These are phyloP conservation scores for Crematogaster levior DNA, from an alignment of 2,888 invertebrate species.

Conservation along the genomic window DNA sequence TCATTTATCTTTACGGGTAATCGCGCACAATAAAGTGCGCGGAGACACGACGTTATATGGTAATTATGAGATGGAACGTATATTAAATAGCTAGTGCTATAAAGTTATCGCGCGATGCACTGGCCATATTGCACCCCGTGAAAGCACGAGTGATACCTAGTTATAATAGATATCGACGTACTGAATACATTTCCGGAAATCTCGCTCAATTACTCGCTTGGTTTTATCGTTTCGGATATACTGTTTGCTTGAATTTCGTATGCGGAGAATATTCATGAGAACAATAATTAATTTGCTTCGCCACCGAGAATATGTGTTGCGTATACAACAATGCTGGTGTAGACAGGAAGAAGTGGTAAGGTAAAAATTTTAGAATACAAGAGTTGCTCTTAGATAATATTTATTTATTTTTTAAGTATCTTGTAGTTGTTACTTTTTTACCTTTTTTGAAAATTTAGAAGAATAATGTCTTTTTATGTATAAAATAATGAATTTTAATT, in stretches of 20 bases:
- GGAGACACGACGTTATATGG: slow-evolving; percentile 40
- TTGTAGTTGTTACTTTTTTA: not conserved
- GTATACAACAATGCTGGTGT: not conserved
- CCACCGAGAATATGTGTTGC: not conserved
- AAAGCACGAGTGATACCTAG: slow-evolving; percentile 41
- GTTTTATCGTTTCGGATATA: slow-evolving; percentile 25
- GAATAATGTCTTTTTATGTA: not conserved
- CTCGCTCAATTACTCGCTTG: slow-evolving; percentile 44
- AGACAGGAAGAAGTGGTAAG: not conserved
- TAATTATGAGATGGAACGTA: slow-evolving; percentile 49
- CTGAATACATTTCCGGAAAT: slow-evolving; percentile 48
- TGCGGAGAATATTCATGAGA: slow-evolving; percentile 17
- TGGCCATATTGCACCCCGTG: slow-evolving; percentile 16
- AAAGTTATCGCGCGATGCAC: slow-evolving; percentile 38
- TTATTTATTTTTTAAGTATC: not conserved
- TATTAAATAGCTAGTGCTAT: slow-evolving; percentile 36
- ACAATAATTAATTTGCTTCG: slow-evolving; percentile 32
- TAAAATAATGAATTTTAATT: not conserved
- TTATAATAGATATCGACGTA: slow-evolving; percentile 38
- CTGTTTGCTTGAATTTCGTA: slow-evolving; percentile 30
- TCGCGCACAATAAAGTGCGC: slow-evolving; percentile 48
- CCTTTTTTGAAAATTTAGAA: not conserved
- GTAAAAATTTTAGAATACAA: not conserved
- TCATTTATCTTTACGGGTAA: slow-evolving; percentile 48
- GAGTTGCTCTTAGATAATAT: not conserved